Conservation (phyloP, 2,888 invertebrate genomes). For the Cryptophagus acutangulus region DNA sequence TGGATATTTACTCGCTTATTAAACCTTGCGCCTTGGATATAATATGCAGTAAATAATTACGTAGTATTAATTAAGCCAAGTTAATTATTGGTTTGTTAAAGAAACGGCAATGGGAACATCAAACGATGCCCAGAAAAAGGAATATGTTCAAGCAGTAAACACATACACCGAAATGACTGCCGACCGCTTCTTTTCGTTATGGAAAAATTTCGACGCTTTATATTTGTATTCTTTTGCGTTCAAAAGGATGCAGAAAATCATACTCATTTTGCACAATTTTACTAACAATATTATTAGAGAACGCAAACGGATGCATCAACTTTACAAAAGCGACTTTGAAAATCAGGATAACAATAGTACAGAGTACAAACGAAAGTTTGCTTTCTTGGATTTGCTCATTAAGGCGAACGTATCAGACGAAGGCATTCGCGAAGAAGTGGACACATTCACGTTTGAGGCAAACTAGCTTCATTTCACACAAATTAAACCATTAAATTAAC, state of each 20-base stretch:
- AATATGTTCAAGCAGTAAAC: no score
- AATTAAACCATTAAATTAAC: constrained; percentile 15
- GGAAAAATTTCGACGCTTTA: no score
- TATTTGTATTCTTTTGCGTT: no score
- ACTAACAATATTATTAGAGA: constrained; percentile 33
- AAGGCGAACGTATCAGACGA: constrained; percentile 50
- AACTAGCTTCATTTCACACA: constrained; percentile 11
- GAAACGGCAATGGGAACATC: constrained; percentile 28
- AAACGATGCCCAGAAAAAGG: no score
- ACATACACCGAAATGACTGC: no score
- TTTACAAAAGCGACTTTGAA: neutral
- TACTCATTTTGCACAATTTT: neutral
- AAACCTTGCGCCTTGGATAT: no score
- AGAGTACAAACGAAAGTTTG: constrained; percentile 49
- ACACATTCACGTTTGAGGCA: constrained; percentile 54
- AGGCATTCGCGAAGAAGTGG: constrained; percentile 59
- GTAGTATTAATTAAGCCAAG: no score
- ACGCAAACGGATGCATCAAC: constrained; percentile 32
- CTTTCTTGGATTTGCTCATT: constrained; percentile 35
- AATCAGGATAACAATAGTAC: constrained; percentile 34
- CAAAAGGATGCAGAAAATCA: no score
- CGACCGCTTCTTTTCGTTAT: no score
- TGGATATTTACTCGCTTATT: no score
- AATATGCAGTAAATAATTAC: no score
- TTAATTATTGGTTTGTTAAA: no score